Conservation (phyloP, 2,113 vertebrate genomes). For the Alces alces region DNA sequence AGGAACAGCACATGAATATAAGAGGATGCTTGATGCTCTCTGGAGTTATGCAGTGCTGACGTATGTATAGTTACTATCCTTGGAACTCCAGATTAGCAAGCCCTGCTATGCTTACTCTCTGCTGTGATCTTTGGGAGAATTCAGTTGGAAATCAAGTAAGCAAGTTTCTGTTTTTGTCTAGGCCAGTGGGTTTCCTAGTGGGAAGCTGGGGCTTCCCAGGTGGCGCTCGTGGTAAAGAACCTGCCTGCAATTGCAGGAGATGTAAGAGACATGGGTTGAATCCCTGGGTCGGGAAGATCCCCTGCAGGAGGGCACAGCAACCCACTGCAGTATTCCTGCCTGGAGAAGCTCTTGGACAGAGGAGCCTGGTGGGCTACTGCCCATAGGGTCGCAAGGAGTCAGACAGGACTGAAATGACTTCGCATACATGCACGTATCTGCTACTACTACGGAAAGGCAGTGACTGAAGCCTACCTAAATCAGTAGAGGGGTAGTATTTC, state of each 20-base stretch:
- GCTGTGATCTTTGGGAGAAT: not conserved
- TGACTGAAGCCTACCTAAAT: not conserved
- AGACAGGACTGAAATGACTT: not conserved
- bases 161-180: not conserved
- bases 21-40: not conserved
- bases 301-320: not conserved
- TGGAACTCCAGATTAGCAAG: not conserved
- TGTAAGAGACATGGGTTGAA: not conserved
- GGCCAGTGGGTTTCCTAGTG: not conserved
- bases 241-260: not conserved
- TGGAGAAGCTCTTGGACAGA: not conserved
- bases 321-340: not conserved
- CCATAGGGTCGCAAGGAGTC: not conserved
- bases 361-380: not conserved
- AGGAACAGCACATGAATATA: not conserved
- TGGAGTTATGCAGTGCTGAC: not conserved
- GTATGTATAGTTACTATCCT: not conserved
- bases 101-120: not conserved
- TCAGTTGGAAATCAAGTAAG: not conserved
- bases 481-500: not conserved
- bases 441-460: not conserved
- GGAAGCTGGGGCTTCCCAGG: not conserved
- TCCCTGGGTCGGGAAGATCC: not conserved
- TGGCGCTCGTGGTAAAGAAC: not conserved
- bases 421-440: not conserved